These are phyloP conservation scores for Trachelipus rathkii DNA, from an alignment of 1,140 invertebrate species.

Conservation along the genomic window DNA sequence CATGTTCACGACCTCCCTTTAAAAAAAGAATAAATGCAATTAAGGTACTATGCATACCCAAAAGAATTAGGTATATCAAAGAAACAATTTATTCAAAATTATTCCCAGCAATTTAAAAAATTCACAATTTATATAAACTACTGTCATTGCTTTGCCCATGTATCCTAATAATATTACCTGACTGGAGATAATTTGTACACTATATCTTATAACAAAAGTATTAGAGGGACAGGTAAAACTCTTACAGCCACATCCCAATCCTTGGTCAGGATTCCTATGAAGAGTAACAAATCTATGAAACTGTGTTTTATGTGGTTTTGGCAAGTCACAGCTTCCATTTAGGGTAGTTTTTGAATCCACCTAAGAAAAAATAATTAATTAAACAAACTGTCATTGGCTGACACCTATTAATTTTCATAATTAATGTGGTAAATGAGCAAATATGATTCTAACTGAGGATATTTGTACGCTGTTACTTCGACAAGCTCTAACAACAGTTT, in stretches of 20 bases:
- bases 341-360: background rate
- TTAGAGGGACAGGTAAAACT: too few relatives aligned
- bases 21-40: conserved; percentile 33
- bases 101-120: background rate
- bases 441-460: background rate
- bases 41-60: conserved; percentile 5
- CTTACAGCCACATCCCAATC: conserved; percentile 72
- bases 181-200: too few relatives aligned
- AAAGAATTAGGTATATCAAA: background rate
- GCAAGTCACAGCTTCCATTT: conserved; percentile 40
- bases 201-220: too few relatives aligned
- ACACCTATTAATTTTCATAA: too few relatives aligned
- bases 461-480: conserved; percentile 42
- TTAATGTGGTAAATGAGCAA: too few relatives aligned
- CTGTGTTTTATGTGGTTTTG: conserved; percentile 37
- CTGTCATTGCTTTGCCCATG: too few relatives aligned
- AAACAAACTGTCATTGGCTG: too few relatives aligned
- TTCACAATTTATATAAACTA: background rate
- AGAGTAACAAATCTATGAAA: conserved; percentile 55
- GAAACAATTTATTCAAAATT: background rate
- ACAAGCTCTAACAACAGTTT: conserved; percentile 66
- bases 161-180: too few relatives aligned
- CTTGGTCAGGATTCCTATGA: conserved; percentile 64
- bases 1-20: conserved; percentile 76
- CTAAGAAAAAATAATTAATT: background rate